Conservation (phyloP, 1,140 invertebrate genomes). For the Drosophila sturtevanti region DNA sequence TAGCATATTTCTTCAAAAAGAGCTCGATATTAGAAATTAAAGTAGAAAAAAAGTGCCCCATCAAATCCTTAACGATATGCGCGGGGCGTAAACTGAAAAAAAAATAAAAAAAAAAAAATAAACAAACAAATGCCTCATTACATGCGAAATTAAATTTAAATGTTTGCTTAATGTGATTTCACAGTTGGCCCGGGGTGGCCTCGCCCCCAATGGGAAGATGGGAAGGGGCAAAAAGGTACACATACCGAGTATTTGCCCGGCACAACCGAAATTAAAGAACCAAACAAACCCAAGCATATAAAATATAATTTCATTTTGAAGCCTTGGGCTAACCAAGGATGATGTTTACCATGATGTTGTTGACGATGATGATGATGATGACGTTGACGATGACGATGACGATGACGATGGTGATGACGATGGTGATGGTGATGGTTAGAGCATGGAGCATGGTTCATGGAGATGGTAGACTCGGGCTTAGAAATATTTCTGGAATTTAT, state of each 20-base stretch:
- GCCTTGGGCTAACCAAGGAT: slow-evolving; percentile 76
- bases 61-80: slow-evolving; percentile 35
- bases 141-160: slow-evolving; percentile 83
- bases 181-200: slow-evolving; percentile 56
- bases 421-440: slow-evolving; percentile 23
- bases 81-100: slow-evolving; percentile 46
- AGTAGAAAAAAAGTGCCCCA: slow-evolving; percentile 29
- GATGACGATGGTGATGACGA: slow-evolving; percentile 23
- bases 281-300: slow-evolving; percentile 73
- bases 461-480: slow-evolving; percentile 58
- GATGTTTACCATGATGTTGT: slow-evolving; percentile 36
- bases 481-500: slow-evolving; percentile 79
- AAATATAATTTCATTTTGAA: slow-evolving; percentile 81
- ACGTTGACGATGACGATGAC: not conserved
- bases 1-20: not conserved
- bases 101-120: too few species aligned
- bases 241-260: slow-evolving; percentile 23
- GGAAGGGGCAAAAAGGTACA: slow-evolving; percentile 42
- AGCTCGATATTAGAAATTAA: not conserved
- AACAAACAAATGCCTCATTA: slow-evolving; percentile 82
- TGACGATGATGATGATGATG: slow-evolving; percentile 29
- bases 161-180: slow-evolving; percentile 82
- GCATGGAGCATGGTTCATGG: slow-evolving; percentile 4
- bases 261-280: slow-evolving; percentile 40
- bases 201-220: slow-evolving; percentile 28